These are phyloP conservation scores for Ethmia dodecea DNA, from an alignment of 2,888 invertebrate genomes.

Conservation along the genomic window DNA sequence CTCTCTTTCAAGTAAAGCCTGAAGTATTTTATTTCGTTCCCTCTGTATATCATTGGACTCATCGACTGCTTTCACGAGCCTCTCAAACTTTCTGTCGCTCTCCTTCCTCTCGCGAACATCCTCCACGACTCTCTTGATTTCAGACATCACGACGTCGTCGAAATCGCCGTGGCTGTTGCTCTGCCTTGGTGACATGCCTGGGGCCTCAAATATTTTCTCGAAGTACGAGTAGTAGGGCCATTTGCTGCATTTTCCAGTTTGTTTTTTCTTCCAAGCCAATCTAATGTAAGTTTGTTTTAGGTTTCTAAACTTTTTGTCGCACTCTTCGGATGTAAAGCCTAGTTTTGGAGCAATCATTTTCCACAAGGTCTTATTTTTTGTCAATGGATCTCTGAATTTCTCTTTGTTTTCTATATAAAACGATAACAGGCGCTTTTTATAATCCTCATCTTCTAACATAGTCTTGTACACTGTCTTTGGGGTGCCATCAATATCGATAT, in stretches of 20 bases:
- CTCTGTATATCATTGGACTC: constrained; percentile 61
- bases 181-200: constrained; percentile 3
- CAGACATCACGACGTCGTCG: constrained; percentile 35
- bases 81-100: constrained; percentile 47
- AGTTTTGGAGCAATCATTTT: constrained; percentile 43
- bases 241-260: constrained; percentile 43
- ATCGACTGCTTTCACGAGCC: constrained; percentile 45
- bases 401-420: constrained; percentile 59
- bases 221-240: constrained; percentile 65
- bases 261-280: constrained; percentile 43
- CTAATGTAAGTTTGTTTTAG: constrained; percentile 63
- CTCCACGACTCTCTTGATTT: constrained; percentile 37
- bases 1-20: constrained; percentile 46
- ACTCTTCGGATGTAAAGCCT: constrained; percentile 52
- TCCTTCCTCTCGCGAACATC: constrained; percentile 34
- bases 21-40: constrained; percentile 58
- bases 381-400: constrained; percentile 50
- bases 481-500: constrained; percentile 17
- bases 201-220: constrained; percentile 54
- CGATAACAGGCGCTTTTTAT: constrained; percentile 49
- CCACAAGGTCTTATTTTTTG: constrained; percentile 59
- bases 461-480: constrained; percentile 23
- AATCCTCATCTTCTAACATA: constrained; percentile 40
- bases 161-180: constrained; percentile 5
- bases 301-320: constrained; percentile 63